Evolutionary conservation across 2,797 vertebrate genomes (phyloP).

Genomic region (Phaenicophaeus curvirostris): DNA sequence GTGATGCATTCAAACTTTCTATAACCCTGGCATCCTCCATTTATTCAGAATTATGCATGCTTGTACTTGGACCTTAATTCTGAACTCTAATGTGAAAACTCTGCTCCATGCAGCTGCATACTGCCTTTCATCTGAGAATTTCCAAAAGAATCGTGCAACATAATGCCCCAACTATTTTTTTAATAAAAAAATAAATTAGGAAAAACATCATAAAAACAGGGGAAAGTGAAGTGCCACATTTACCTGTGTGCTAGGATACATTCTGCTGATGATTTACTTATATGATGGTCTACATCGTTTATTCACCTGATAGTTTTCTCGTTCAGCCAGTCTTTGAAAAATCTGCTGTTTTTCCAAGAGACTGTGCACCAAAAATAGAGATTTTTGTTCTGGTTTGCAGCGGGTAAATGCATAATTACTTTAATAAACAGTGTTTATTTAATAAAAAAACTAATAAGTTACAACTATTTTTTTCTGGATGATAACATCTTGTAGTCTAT

Average conservation of each 20-base stretch:
- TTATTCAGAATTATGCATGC: not conserved
- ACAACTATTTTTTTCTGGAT: not conserved
- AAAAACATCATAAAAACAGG: not conserved
- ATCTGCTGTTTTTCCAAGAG: not conserved
- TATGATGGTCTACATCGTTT: not conserved
- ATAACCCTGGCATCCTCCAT: fast-evolving
- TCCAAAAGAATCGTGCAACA: not conserved
- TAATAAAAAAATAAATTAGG: not conserved
- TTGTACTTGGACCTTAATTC: not conserved
- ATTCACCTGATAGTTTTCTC: not conserved
- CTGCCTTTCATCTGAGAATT: not conserved
- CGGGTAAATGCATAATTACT: not conserved
- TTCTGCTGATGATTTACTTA: not conserved
- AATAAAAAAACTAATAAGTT: not conserved
- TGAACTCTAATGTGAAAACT: not conserved
- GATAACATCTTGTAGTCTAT: slow-evolving; percentile 13
- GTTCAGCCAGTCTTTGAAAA: not conserved
- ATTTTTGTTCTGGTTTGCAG: not conserved
- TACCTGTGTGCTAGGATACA: not conserved
- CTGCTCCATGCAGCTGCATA: not conserved
- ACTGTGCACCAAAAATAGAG: not conserved
- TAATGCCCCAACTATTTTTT: not conserved
- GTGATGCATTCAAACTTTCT: not conserved
- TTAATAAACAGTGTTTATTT: not conserved
- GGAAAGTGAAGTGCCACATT: not conserved